Percentiles rank a stretch among this genome's conserved stretches.
These are phyloP conservation scores for Cnemophilus loriae DNA, from an alignment of 2,113 vertebrate species.

Conservation along the genomic window DNA sequence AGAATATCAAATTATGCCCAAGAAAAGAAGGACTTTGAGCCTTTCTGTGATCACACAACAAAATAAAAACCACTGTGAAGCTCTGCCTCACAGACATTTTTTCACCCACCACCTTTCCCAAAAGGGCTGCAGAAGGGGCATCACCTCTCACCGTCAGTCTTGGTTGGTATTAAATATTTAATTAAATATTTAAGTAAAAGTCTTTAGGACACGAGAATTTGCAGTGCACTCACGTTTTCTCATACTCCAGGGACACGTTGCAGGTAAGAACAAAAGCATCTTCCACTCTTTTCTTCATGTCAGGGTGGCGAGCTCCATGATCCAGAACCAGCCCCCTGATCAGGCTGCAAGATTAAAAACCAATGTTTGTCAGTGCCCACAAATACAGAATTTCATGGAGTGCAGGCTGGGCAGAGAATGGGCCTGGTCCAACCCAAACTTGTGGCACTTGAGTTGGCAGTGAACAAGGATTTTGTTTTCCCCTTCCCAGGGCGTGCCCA, in stretches of 20 bases:
- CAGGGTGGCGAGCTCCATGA: slow-evolving; percentile 93
- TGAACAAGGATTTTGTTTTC: not conserved
- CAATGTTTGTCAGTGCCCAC: too few species aligned
- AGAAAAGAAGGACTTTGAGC: not conserved
- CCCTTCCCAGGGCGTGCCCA: not conserved
- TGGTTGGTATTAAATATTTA: accelerated
- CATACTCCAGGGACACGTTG: slow-evolving; percentile 94
- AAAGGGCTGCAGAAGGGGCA: not conserved
- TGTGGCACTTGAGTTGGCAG: accelerated
- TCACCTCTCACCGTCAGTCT: not conserved
- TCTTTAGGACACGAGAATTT: accelerated
- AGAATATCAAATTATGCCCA: not conserved
- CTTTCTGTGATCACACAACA: not conserved
- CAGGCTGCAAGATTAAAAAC: slow-evolving; percentile 48
- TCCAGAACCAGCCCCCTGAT: slow-evolving; percentile 94
- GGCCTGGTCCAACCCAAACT: not conserved
- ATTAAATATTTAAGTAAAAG: not conserved
- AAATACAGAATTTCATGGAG: accelerated
- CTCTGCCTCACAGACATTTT: not conserved
- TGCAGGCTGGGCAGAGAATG: not conserved
- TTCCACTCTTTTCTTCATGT: slow-evolving; percentile 97
- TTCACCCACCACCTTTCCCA: not conserved
- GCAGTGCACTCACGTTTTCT: slow-evolving; percentile 83
- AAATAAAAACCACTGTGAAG: not conserved
- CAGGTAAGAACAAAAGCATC: slow-evolving; percentile 91